Evolutionary conservation across 2,888 invertebrate genomes (phyloP).

Genomic region (Chloromyia formosa): DNA sequence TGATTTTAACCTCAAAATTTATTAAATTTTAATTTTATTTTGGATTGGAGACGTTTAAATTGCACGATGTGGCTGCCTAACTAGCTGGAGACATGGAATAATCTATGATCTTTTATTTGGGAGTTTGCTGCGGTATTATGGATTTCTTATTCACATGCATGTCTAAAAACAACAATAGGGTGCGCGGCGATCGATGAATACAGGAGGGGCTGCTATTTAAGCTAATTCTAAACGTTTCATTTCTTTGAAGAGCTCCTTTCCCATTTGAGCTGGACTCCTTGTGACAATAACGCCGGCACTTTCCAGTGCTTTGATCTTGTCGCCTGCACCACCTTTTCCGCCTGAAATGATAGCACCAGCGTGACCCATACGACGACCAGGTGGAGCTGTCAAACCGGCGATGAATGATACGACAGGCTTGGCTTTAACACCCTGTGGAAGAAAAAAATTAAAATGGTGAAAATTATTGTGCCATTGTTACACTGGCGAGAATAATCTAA

Average conservation of each 20-base stretch:
- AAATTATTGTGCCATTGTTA: too few species aligned
- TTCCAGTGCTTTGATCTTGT: conserved; percentile 95
- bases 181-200: not conserved
- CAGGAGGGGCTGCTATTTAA: conserved; percentile 18
- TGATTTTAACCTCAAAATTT: too few species aligned
- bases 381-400: conserved; percentile 97
- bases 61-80: not conserved
- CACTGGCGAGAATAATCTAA: too few species aligned
- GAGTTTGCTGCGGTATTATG: not conserved
- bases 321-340: conserved; percentile 97
- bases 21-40: too few species aligned
- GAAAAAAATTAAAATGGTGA: conserved; percentile 11
- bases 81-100: conserved; percentile 15
- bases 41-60: too few species aligned
- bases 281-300: conserved; percentile 95
- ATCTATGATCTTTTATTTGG: not conserved
- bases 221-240: conserved; percentile 76
- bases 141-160: conserved; percentile 29
- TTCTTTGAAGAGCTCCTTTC: conserved; percentile 80
- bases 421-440: conserved; percentile 61
- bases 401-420: conserved; percentile 97
- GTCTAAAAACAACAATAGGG: conserved; percentile 10
- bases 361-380: conserved; percentile 98
- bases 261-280: conserved; percentile 78
- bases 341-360: conserved; percentile 99